Evolutionary conservation across 2,888 invertebrate species (phyloP).

Genomic region (Eucriotettix oculatus): DNA sequence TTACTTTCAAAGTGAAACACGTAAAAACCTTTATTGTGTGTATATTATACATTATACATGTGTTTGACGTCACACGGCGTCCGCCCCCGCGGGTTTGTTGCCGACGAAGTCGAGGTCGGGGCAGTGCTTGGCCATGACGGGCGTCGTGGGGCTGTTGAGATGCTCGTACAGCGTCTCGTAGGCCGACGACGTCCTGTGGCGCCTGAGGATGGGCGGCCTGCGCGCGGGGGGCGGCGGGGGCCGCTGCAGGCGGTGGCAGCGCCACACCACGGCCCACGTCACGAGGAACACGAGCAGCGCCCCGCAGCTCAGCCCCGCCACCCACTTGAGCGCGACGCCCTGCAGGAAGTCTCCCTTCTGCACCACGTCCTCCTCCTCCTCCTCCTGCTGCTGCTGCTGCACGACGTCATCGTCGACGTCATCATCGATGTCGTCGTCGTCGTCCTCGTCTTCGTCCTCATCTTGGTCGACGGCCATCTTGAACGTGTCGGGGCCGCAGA

Average conservation of each 20-base stretch:
- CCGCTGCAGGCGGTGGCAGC: not conserved
- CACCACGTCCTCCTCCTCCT: not conserved
- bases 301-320: not conserved
- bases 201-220: not conserved
- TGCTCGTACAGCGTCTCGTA: constrained; percentile 4
- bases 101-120: too few species aligned
- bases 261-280: not conserved
- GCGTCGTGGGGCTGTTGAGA: constrained; percentile 2
- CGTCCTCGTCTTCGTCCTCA: not conserved
- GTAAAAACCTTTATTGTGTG: too few species aligned
- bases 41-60: too few species aligned
- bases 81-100: too few species aligned
- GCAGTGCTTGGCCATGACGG: not conserved
- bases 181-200: not conserved
- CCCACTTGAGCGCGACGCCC: not conserved
- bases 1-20: too few species aligned
- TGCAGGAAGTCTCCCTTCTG: not conserved
- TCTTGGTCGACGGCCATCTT: not conserved
- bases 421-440: not conserved
- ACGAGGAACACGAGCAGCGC: not conserved
- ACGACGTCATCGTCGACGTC: not conserved
- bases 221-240: not conserved
- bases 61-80: too few species aligned
- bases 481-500: not conserved
- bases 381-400: not conserved